Conservation (phyloP, 2,888 invertebrate species). For the Dinocampus coccinellae region DNA sequence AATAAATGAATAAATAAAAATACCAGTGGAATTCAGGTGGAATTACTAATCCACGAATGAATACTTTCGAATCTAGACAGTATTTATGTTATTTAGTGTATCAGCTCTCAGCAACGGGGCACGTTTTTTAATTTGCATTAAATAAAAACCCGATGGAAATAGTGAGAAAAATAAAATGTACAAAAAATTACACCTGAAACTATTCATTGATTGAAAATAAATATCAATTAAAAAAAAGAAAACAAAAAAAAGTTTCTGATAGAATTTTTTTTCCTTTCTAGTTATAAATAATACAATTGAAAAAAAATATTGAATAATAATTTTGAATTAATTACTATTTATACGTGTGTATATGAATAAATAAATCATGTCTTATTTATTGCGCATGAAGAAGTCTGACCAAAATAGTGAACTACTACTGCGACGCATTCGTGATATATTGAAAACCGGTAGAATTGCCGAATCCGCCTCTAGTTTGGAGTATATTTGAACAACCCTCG, state of each 20-base stretch:
- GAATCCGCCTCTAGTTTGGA: conserved; percentile 41
- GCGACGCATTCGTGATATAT: conserved; percentile 54
- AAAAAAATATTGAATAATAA: too few species aligned
- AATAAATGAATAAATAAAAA: background rate
- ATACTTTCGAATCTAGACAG: conserved; percentile 51
- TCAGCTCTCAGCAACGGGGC: conserved; percentile 53
- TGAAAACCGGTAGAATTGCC: conserved; percentile 51
- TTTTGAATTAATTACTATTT: background rate
- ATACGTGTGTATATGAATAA: background rate
- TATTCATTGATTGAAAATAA: too few species aligned
- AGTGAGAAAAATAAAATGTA: conserved; percentile 18
- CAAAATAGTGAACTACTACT: conserved; percentile 59
- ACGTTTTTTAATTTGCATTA: conserved; percentile 48
- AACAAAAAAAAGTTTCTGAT: background rate
- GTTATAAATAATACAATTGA: too few species aligned
- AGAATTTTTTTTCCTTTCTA: too few species aligned
- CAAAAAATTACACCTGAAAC: too few species aligned
- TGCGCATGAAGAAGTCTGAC: conserved; percentile 61
- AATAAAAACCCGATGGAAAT: conserved; percentile 38
- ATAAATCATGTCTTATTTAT: conserved; percentile 48
- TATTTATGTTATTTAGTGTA: conserved; percentile 50
- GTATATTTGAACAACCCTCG: conserved; percentile 13
- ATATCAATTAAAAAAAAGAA: conserved; percentile 2
- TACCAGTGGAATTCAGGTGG: conserved; percentile 42
- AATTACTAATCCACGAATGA: conserved; percentile 64